These are phyloP conservation scores for Iselma pallidipennis DNA, from an alignment of 2,888 invertebrate species.

Conservation along the genomic window DNA sequence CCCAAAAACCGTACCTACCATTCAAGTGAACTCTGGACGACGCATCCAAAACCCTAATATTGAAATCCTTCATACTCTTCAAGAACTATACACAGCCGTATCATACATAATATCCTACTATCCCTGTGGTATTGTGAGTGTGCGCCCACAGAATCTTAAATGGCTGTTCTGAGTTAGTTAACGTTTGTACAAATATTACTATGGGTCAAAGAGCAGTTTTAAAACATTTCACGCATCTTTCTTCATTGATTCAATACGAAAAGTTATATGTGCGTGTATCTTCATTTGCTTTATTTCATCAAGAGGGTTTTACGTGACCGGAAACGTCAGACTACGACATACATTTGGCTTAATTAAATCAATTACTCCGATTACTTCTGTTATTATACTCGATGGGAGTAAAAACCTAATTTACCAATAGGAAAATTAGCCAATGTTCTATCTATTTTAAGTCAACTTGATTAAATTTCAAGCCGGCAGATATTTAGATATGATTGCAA, in stretches of 20 bases:
- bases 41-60: slow-evolving; percentile 4
- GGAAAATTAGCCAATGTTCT: background rate
- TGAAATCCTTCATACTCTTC: slow-evolving; percentile 7
- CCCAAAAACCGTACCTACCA: background rate
- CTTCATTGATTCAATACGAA: background rate
- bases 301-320: slow-evolving; percentile 16
- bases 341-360: slow-evolving; percentile 14
- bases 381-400: slow-evolving; percentile 4
- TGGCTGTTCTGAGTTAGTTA: slow-evolving; percentile 14
- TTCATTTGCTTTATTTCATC: slow-evolving; percentile 18
- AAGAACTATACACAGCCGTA: slow-evolving; percentile 9
- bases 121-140: slow-evolving; percentile 19
- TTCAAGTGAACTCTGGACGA: background rate
- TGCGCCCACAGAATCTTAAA: slow-evolving; percentile 18
- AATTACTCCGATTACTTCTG: slow-evolving; percentile 16
- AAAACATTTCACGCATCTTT: slow-evolving; percentile 9
- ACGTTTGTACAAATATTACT: slow-evolving; percentile 6
- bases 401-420: background rate
- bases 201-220: background rate
- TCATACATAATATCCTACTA: slow-evolving; percentile 16
- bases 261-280: slow-evolving; percentile 9
- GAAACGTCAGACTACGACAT: slow-evolving; percentile 13
- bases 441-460: background rate
- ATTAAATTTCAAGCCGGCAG: background rate
- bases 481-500: background rate